Evolutionary conservation across 2,888 invertebrate species (phyloP).

Genomic region (Drosophila anceps): DNA sequence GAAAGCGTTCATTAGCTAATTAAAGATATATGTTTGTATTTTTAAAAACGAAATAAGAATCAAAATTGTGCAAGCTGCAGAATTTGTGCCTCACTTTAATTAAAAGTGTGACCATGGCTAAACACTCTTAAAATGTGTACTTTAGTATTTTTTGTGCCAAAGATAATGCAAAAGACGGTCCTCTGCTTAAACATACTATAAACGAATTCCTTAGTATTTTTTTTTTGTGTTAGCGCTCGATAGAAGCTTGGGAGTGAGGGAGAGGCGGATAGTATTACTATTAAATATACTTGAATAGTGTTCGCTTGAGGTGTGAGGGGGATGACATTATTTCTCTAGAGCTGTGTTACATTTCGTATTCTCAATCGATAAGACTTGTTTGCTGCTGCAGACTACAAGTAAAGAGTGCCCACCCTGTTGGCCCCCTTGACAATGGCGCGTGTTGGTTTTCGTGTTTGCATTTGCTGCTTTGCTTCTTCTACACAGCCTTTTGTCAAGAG

Average conservation of each 20-base stretch:
- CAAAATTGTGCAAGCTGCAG: neutral
- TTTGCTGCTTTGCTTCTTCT: constrained; percentile 59
- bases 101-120: constrained; percentile 3
- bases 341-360: constrained; percentile 71
- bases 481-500: constrained; percentile 67
- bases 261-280: constrained; percentile 7
- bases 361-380: constrained; percentile 66
- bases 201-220: neutral
- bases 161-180: neutral
- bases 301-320: constrained; percentile 1
- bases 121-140: neutral
- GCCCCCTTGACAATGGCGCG: constrained; percentile 60
- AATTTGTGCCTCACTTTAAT: neutral
- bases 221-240: neutral
- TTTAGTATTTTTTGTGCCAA: constrained; percentile 1
- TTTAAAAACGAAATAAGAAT: neutral
- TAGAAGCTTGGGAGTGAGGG: neutral
- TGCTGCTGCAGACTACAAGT: constrained; percentile 32
- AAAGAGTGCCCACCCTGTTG: constrained; percentile 1
- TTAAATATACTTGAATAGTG: constrained; percentile 2
- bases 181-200: neutral
- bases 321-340: constrained; percentile 47
- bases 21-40: neutral
- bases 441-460: constrained; percentile 74
- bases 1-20: neutral